Base-by-base conservation (phyloP, 2,888 invertebrate genomes). In the Myathropa florea region DNA sequence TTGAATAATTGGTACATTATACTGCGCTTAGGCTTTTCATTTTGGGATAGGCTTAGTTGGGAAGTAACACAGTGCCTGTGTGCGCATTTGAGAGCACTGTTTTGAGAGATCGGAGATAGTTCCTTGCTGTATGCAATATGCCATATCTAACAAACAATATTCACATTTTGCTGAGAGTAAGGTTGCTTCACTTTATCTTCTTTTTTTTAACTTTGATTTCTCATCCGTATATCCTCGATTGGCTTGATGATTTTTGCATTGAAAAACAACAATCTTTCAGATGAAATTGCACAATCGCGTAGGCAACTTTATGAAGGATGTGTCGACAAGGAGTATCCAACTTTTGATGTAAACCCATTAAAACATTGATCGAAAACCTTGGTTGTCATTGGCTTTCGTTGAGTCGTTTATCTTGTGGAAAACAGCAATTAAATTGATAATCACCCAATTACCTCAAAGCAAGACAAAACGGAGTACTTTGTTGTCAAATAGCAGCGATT, bases 61-160 rank as follows among this genome's bases (percentile, higher is more conserved):
- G 46, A 18, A 46, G 46, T 18, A 46, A 46, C 18, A 18, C 46
- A 46, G 60, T 46, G 26, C 18, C 55, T 61, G 36, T 65, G n/a
- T 57, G 64, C 60, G 70, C 71, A 65, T 70, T 70, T 59, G 28
- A 46, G 61, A 33, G 63, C 80, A 80, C 72, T 70, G 24, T 7
- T 63, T 26, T 12, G 4, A 33, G 36, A 9, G 26, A 30, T 7
- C 7, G 6, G 18, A 18, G 18, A 18, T 46, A 18, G 18, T 18
- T 18, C 7, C 18, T 7, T 46, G 46, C 46, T 46, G 18, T 26
- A 46, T 26, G 12, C 24, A 23, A 59, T 55, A 68, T 73, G 85
- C 85, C 82, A 85, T 85, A 82, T 85, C 85, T 85, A 81, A 65
- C 76, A 72, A 71, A 68, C 10, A 33, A 67, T 57, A 71, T 23